Conservation (phyloP, 2,797 vertebrate genomes). For the Hypotaenidia philippensis region DNA sequence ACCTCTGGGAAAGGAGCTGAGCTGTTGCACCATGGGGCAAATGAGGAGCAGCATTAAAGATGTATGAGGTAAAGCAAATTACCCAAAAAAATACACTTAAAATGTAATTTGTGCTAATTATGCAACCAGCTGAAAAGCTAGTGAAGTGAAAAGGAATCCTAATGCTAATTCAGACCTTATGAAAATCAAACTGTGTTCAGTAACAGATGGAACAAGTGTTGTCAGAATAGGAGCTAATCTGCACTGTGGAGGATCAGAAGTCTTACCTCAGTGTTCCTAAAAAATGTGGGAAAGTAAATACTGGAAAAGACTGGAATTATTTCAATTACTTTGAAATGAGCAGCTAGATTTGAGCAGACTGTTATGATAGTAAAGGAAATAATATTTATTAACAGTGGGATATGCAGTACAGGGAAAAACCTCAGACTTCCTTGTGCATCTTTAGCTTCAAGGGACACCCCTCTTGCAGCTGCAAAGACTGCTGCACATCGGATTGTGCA, state of each 20-base stretch:
- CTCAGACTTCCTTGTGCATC: neutral
- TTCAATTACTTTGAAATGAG: neutral
- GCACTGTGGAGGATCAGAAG: neutral
- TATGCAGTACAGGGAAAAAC: neutral
- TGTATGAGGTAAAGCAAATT: neutral
- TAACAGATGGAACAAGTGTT: neutral
- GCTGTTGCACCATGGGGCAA: neutral
- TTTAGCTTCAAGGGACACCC: neutral
- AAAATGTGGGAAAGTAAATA: neutral
- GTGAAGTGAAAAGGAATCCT: neutral
- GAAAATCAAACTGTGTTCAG: neutral
- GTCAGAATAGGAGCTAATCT: neutral
- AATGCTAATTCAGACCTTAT: neutral
- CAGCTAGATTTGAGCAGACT: neutral
- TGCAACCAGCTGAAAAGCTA: neutral
- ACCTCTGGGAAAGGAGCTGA: neutral
- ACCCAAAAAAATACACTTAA: neutral
- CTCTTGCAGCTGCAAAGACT: neutral
- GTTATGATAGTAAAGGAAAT: neutral
- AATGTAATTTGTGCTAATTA: neutral
- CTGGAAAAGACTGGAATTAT: neutral
- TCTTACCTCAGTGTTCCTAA: neutral
- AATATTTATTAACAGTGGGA: neutral
- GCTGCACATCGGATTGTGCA: accelerated
- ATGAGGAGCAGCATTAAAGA: neutral